Evolutionary conservation across 1,140 invertebrate species (phyloP), one percentile per base, ranked within the genome.

Genomic region (Pseudomyrmex concolor): DNA sequence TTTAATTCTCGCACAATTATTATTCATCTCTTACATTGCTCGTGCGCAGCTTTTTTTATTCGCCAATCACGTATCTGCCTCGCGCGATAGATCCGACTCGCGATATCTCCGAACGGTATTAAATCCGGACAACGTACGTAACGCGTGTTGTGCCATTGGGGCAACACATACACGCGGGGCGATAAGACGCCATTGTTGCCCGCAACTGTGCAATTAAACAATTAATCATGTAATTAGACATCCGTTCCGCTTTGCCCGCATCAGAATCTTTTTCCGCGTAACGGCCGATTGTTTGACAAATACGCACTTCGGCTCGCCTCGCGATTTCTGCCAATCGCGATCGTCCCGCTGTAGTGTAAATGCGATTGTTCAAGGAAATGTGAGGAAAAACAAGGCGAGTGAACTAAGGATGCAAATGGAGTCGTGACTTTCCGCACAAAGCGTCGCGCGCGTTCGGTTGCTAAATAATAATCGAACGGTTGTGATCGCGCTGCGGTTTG

Each of bases 141-240:
- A 15, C 22, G 86, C 48, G 71, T 92, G 90, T 91, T 25, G 25
- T 93, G 88, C 85, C 72, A 72, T 86, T 84, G 48, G 60, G 77
- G 85, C 34, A 34, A 34, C 34, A 34, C 5, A 25, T 1, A 83
- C 89, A 91, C 90, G 89, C 86, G 74, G n/a, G 19, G 70, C 86
- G 91, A 92, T 92, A 93, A 91, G 88, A 60, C 45, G 64, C 86
- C 89, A 89, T 90, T 90, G 86, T 90, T 89, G 68, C 57, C 25
- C 57, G 48, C 62, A 64, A 84, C 83, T 80, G 67, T 67, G 72
- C 89, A 90, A 92, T 91, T 89, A 87, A 83, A 91, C 91, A 89
- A 93, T 93, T 92, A 93, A 92, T 93, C 91, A 90, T 92, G 82
- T 86, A 91, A 92, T 93, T 92, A 91, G 87, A 85, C 90, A 85